Evolutionary conservation across 1,140 invertebrate species (phyloP).

Genomic region (Heterodera schachtii): DNA sequence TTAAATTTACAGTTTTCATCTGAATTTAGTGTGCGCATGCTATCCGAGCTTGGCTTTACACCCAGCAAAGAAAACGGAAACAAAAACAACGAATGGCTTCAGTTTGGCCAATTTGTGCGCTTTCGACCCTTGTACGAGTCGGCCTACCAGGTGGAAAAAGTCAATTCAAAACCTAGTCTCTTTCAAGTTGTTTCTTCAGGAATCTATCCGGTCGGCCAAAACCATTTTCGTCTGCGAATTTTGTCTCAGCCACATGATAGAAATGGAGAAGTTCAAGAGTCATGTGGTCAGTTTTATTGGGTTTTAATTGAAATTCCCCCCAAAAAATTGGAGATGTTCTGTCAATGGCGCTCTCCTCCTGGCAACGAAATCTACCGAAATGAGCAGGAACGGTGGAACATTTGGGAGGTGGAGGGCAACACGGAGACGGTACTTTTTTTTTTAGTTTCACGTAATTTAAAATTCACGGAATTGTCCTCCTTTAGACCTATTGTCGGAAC

Average conservation of each 20-base stretch:
- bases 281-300: constrained; percentile 37
- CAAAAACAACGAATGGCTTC: constrained; percentile 39
- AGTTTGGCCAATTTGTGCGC: constrained; percentile 40
- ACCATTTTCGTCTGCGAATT: constrained; percentile 52
- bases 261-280: constrained; percentile 38
- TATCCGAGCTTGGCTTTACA: constrained; percentile 12
- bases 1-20: too few species aligned
- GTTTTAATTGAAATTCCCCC: background rate
- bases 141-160: background rate
- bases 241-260: constrained; percentile 35
- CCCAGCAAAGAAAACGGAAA: constrained; percentile 5
- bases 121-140: constrained; percentile 43
- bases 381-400: constrained; percentile 75
- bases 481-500: constrained; percentile 87
- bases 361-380: constrained; percentile 95
- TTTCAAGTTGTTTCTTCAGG: constrained; percentile 28
- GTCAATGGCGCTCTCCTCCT: constrained; percentile 89
- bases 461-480: constrained; percentile 9
- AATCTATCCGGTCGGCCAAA: constrained; percentile 35
- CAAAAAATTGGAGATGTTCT: constrained; percentile 72
- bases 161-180: constrained; percentile 3
- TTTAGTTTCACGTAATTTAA: constrained; percentile 8
- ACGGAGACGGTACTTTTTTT: constrained; percentile 77
- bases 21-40: background rate
- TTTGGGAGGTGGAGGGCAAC: constrained; percentile 98